A percentile compares a stretch with the other conserved stretches of the same genome.
Conservation (phyloP, 2,113 vertebrate species). For the Ophthalmolycus amberensis region DNA sequence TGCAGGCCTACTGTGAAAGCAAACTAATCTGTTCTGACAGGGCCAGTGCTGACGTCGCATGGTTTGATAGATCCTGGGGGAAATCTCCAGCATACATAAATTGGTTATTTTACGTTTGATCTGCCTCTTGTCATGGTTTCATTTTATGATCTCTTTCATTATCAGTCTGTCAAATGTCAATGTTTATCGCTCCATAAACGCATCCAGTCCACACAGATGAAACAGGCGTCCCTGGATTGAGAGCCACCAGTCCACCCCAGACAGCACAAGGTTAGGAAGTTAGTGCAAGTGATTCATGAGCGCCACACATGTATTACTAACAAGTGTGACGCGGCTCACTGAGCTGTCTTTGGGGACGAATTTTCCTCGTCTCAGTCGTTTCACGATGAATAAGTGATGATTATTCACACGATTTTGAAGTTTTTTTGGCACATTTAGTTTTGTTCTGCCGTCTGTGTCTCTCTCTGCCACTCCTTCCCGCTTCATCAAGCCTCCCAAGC, state of each 20-base stretch:
- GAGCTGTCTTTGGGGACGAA: conserved; percentile 17
- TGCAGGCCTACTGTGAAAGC: conserved; percentile 28
- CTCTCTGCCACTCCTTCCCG: background rate
- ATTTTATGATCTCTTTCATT: conserved; percentile 74
- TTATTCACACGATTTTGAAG: background rate
- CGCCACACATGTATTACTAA: conserved; percentile 12
- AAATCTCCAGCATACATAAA: conserved; percentile 69
- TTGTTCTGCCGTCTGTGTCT: background rate
- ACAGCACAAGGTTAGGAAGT: conserved; percentile 36
- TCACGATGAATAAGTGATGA: conserved; percentile 14
- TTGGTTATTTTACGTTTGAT: conserved; percentile 68
- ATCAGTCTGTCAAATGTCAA: conserved; percentile 69
- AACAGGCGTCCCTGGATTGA: conserved; percentile 28
- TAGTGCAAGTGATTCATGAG: conserved; percentile 18
- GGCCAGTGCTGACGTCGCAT: conserved; percentile 43
- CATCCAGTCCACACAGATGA: conserved; percentile 35
- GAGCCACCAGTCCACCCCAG: conserved; percentile 10
- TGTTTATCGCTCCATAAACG: conserved; percentile 65
- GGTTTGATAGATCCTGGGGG: conserved; percentile 67
- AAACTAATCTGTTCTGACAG: conserved; percentile 68
- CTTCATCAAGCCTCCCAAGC: background rate
- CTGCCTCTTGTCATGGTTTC: conserved; percentile 65
- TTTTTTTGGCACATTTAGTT: background rate
- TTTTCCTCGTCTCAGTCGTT: background rate
- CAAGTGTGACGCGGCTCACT: conserved; percentile 11